Conservation (phyloP, 64 coral and sea anemone genomes). For the Pocillopora damicornis region DNA sequence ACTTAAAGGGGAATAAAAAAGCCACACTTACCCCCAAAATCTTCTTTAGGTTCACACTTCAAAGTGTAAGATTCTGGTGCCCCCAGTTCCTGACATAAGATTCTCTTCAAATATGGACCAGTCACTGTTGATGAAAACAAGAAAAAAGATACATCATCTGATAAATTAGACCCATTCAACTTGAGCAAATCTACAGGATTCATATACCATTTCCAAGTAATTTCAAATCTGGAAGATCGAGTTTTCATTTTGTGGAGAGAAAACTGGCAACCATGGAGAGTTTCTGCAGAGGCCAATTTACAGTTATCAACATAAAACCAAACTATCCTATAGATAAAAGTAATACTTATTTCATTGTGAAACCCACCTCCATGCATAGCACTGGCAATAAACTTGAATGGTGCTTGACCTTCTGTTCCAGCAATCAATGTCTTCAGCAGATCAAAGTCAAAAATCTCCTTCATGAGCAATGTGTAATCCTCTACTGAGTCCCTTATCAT, state of each 20-base stretch:
- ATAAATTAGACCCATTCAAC: neutral
- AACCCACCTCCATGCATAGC: slow-evolving; percentile 90
- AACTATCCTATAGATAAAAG: no score
- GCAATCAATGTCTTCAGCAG: slow-evolving; percentile 65
- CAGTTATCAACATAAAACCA: no score
- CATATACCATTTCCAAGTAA: no score
- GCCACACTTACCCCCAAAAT: slow-evolving; percentile 81
- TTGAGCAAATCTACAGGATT: neutral
- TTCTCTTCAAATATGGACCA: slow-evolving; percentile 91
- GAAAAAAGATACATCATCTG: neutral
- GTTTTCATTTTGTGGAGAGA: no score
- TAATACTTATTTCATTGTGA: no score
- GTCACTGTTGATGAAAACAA: slow-evolving; percentile 59
- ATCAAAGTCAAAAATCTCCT: slow-evolving; percentile 93
- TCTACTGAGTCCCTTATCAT: slow-evolving; percentile 77
- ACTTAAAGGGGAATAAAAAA: neutral
- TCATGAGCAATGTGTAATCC: slow-evolving; percentile 91
- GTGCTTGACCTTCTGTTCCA: slow-evolving; percentile 38
- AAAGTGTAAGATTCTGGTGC: slow-evolving; percentile 60
- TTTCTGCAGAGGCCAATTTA: no score
- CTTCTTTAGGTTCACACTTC: slow-evolving; percentile 86
- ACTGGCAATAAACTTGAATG: slow-evolving; percentile 70
- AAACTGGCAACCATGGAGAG: no score
- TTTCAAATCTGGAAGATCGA: no score
- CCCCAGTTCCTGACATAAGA: slow-evolving; percentile 78